Base-by-base conservation (phyloP, 1,140 invertebrate genomes). In the Matsumurasca onukii region DNA sequence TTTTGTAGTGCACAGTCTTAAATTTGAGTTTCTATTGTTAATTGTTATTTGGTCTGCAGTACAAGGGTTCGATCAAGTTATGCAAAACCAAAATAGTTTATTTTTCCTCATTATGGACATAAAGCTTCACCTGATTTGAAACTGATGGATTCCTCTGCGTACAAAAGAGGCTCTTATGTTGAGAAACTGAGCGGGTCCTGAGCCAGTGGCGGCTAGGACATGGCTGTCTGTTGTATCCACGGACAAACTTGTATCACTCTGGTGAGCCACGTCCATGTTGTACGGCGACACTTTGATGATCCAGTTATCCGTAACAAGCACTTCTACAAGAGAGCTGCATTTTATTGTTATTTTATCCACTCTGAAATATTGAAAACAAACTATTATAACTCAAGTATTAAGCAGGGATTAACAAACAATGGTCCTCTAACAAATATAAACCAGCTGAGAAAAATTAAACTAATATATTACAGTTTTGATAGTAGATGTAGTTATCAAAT, bases 241-340 rank as follows among this genome's bases (percentile, higher is more conserved):
- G 29, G 89, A 85, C 0, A 96, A 79, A 25, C 86, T 80, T 39
- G 91, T 87, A 77, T 95, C 91, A 75, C 81, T 86, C 77, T 95
- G 92, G 77, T 92, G 89, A 0, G 89, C 87, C 51, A 94, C 76
- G 73, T 89, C 81, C 0, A 95, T 75, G 73, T 79, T 86, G 76
- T 95, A 93, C 55, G 90, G 87, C 0, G 87, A 83, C 1, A 93
- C 86, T 81, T 94, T 93, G 27, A 97, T 86, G n/a, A 97, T 86
- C 93, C 93, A 97, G 72, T 89, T 93, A 74, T 93, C 88, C 0
- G 92, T 95, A 3, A 89, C 90, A 71, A 94, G 84, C 31, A 94
- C 81, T 74, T 86, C 86, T 61, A 83, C 86, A 27, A 91, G 82
- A 2, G 86, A 84, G 77, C 86, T 91, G 57, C 86, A 83, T 61